A percentile compares a stretch with the other conserved stretches of the same genome.
phyloP scores from a whole-genome alignment of 2,113 vertebrate genomes.

The Pyrgilauda ruficollis region DNA sequence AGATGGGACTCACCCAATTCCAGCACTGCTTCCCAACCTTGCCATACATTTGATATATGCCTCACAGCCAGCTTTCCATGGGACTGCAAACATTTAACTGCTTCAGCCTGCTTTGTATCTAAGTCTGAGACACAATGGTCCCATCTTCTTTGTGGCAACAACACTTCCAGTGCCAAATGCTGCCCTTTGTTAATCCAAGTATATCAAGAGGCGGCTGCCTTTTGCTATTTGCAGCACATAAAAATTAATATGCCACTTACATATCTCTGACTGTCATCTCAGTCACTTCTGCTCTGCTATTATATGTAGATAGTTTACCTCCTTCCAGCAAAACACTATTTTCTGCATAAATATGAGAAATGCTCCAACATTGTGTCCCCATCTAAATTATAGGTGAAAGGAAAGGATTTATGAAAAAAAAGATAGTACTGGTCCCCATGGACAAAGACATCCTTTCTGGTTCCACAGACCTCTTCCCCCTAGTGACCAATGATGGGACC shows the following conservation, averaged over 20 bases:
- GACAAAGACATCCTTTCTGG: background rate
- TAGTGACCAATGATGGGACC: background rate
- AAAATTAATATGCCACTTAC: background rate
- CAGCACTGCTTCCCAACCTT: background rate
- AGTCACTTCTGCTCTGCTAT: conserved; percentile 7
- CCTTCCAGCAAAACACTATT: background rate
- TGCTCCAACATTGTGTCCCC: background rate
- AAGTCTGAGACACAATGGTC: accelerated
- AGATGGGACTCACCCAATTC: background rate
- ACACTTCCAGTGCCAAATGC: background rate
- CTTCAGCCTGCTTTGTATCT: background rate
- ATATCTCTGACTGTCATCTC: background rate
- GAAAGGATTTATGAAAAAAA: background rate
- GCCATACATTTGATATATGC: background rate
- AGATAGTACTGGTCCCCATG: background rate
- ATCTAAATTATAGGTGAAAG: background rate
- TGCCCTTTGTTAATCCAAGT: background rate
- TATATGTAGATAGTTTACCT: background rate
- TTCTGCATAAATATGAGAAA: background rate
- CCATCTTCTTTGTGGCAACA: background rate
- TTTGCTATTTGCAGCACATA: background rate
- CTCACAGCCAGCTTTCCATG: background rate
- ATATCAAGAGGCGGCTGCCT: background rate
- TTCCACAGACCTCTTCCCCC: background rate
- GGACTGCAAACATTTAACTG: background rate